Percentiles rank a stretch among this genome's conserved stretches.
phyloP scores from a whole-genome alignment of 2,113 vertebrate species.

The Rhinoderma darwinii region DNA sequence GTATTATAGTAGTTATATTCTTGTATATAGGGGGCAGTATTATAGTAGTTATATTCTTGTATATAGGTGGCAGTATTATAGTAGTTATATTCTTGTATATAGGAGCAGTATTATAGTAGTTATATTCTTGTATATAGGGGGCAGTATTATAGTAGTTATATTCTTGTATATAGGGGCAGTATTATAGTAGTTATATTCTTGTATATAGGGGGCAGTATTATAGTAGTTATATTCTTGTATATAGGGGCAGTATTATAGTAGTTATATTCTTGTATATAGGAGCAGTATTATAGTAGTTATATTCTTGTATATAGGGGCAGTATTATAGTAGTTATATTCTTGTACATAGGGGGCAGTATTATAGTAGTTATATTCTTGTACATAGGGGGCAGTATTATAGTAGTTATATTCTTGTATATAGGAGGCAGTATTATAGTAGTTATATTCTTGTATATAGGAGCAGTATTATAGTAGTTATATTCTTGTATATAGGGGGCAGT shows the following conservation, averaged over 20 bases:
- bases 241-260: conserved; percentile 9
- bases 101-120: background rate
- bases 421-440: background rate
- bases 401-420: conserved; percentile 13
- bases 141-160: background rate
- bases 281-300: no score
- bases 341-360: no score
- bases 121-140: background rate
- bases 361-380: background rate
- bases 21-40: no score
- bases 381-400: background rate
- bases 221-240: background rate
- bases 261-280: no score
- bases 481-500: no score
- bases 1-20: no score
- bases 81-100: background rate
- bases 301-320: no score
- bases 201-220: background rate
- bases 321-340: no score
- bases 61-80: background rate
- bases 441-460: background rate
- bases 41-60: no score
- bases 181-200: conserved; percentile 9
- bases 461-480: conserved; percentile 10
- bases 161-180: background rate